These are phyloP conservation scores for Eupithecia subfuscata DNA, from an alignment of 2,888 invertebrate species.

Conservation along the genomic window DNA sequence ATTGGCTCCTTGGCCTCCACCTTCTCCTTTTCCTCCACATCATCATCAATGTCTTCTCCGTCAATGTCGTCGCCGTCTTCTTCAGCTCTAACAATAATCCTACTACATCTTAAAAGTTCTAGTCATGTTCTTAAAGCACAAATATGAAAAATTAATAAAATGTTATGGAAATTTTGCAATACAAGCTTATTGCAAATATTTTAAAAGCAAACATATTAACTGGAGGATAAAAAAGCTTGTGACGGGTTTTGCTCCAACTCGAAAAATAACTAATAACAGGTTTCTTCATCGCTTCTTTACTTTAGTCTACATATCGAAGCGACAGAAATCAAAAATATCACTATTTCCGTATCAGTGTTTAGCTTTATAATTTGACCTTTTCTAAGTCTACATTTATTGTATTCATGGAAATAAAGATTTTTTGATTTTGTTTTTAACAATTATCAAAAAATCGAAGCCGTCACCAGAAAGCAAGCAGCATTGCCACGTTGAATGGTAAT, in stretches of 20 bases:
- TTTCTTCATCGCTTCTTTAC: too few species aligned
- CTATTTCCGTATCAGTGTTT: too few species aligned
- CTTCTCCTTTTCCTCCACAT: conserved; percentile 54
- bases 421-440: too few species aligned
- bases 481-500: background rate
- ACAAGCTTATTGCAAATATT: background rate
- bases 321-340: too few species aligned
- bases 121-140: background rate
- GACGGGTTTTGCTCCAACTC: too few species aligned
- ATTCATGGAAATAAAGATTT: too few species aligned
- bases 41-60: conserved; percentile 61
- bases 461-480: background rate
- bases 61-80: conserved; percentile 30
- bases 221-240: too few species aligned
- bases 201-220: background rate
- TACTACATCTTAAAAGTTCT: background rate
- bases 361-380: too few species aligned
- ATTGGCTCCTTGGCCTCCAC: conserved; percentile 29
- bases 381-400: too few species aligned
- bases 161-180: background rate
- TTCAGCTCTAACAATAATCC: conserved; percentile 1
- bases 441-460: background rate
- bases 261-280: too few species aligned
- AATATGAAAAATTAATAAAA: background rate
- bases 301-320: too few species aligned